Base-by-base conservation (phyloP, 2,888 invertebrate genomes). In the Trachelus stipa region DNA sequence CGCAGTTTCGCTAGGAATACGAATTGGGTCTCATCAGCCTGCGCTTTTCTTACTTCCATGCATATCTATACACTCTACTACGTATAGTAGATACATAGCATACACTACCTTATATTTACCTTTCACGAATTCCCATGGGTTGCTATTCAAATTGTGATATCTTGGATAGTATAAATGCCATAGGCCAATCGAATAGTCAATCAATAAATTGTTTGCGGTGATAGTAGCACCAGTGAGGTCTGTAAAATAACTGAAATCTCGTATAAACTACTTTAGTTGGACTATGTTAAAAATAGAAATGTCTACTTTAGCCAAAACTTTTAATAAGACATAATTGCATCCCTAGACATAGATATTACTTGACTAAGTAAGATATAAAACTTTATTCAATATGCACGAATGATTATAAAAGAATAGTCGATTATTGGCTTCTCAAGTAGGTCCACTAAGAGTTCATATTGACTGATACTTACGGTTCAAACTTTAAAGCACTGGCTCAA, bases 341-440 rank as follows among this genome's bases (percentile, higher is more conserved):
- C 15, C 9, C 56, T 56, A 2, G 23, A 56, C 4, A 9, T 56
- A 56, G 23, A 23, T 56, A 56, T 23, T 2, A 4, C 23, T 56
- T 23, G 56, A 0, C 4, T 23, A 56, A 9, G 15, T 15, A 6
- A 23, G 56, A 56, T 23, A 56, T 9, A 23, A 56, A 84, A 85
- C 78, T 82, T 82, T 79, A 56, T 33, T 23, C 34, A 75, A 73
- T 68, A 76, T 75, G 69, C 68, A 74, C 74, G 34, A 76, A 79
- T 81, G 81, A 82, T 85, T 85, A 82, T 79, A 75, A 85, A 85
- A 84, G 81, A 85, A 82, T 79, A 79, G 77, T 35, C 81, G 81
- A 75, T 86, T 86, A 86, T 86, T 83, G 86, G 82, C 75, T 78
- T 74, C 69, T 80, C 75, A 40, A 85, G 78, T 82, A 80, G 73